phyloP scores from a whole-genome alignment of 1,140 invertebrate genomes.

The Plectus sambesii region DNA sequence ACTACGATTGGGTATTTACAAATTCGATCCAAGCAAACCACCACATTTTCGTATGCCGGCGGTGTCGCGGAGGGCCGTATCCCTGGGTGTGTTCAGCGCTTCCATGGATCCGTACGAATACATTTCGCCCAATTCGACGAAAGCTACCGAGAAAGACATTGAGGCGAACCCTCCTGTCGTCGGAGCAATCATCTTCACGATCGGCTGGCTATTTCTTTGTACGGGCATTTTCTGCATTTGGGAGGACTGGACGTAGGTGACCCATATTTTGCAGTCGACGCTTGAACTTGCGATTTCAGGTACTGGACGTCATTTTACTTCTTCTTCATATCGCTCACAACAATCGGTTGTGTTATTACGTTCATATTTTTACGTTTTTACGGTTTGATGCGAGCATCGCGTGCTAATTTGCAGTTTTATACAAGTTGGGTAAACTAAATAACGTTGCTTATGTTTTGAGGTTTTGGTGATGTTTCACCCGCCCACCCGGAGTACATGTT shows the following conservation, averaged over 20 bases:
- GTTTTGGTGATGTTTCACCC: constrained; percentile 38
- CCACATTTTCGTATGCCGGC: neutral
- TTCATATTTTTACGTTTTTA: constrained; percentile 6
- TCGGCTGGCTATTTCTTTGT: constrained; percentile 25
- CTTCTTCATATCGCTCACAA: constrained; percentile 45
- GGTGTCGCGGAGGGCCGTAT: constrained; percentile 4
- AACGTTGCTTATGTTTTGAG: constrained; percentile 11
- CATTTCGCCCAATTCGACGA: constrained; percentile 9
- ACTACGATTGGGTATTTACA: neutral
- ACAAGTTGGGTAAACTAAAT: too few species aligned
- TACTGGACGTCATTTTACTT: constrained; percentile 45
- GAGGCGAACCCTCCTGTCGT: constrained; percentile 27
- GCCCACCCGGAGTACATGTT: constrained; percentile 76
- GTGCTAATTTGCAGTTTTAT: too few species aligned
- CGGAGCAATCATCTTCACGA: constrained; percentile 23
- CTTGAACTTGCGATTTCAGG: too few species aligned
- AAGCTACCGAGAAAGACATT: constrained; percentile 16
- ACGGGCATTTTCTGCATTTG: constrained; percentile 48
- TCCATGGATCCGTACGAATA: constrained; percentile 4
- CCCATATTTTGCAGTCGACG: constrained; percentile 27
- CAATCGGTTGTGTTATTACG: constrained; percentile 39
- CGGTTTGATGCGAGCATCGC: too few species aligned
- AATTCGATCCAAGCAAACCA: neutral
- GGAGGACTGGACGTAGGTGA: constrained; percentile 50
- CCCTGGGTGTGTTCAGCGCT: constrained; percentile 9